Evolutionary conservation across 2,888 invertebrate genomes (phyloP).

Genomic region (Ectemnius lituratus): DNA sequence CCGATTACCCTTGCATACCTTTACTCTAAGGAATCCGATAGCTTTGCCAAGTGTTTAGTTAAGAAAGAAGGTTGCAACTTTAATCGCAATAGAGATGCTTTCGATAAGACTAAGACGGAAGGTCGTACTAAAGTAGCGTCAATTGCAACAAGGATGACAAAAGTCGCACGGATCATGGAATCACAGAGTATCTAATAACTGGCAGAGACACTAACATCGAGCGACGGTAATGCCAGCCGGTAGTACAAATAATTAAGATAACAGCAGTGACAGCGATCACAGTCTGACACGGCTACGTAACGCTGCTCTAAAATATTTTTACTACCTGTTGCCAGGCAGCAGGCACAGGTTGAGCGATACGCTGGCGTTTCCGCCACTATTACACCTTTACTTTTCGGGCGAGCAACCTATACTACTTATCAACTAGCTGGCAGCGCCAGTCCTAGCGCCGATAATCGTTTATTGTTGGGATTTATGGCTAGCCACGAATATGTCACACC

Average conservation of each 20-base stretch:
- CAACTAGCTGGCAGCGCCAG: not conserved
- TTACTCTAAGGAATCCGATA: too few species aligned
- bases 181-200: too few species aligned
- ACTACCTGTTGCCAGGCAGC: constrained; percentile 52
- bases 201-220: constrained; percentile 16
- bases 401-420: constrained; percentile 12
- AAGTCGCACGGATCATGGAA: too few species aligned
- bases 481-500: constrained; percentile 14
- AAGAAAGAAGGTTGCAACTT: too few species aligned
- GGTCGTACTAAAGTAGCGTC: not conserved
- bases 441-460: constrained; percentile 28
- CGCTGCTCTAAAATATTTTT: constrained; percentile 50
- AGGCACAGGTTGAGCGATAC: not conserved
- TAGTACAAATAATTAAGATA: constrained; percentile 46
- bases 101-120: too few species aligned
- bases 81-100: too few species aligned
- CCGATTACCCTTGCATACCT: too few species aligned
- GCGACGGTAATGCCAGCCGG: too few species aligned
- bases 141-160: constrained; percentile 22
- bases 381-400: constrained; percentile 4
- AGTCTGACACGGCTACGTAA: constrained; percentile 36
- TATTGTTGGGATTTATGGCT: constrained; percentile 28
- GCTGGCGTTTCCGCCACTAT: constrained; percentile 4
- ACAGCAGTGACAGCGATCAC: constrained; percentile 45
- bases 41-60: too few species aligned